These are phyloP conservation scores for Melanotaenia parkinsoni DNA, from an alignment of 2,797 vertebrate genomes.

Conservation along the genomic window DNA sequence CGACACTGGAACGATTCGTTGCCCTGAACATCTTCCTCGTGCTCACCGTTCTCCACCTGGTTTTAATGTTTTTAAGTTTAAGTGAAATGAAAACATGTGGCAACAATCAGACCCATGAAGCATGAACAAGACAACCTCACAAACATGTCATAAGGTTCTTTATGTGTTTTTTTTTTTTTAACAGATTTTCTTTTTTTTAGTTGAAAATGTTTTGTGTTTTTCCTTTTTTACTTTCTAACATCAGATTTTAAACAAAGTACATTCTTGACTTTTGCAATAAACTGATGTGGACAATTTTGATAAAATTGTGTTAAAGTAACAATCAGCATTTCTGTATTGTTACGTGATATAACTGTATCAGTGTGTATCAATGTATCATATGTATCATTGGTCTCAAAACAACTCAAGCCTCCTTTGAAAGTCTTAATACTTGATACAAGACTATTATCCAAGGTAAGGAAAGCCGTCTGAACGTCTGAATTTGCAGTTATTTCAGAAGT, in stretches of 20 bases:
- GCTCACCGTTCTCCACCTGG: not conserved
- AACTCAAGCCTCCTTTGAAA: no score
- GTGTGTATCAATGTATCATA: no score
- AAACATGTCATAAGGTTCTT: not conserved
- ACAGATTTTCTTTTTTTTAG: not conserved
- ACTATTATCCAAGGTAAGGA: no score
- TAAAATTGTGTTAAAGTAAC: no score
- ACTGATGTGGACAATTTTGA: no score
- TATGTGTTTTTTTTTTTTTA: no score
- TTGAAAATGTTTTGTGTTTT: not conserved
- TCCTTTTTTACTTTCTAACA: not conserved
- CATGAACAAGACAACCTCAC: not conserved
- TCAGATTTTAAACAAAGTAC: not conserved
- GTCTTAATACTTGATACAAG: no score
- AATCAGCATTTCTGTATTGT: no score
- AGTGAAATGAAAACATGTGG: not conserved
- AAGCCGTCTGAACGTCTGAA: no score
- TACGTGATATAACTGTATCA: no score
- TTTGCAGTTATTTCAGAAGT: no score
- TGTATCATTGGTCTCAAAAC: no score
- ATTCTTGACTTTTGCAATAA: not conserved
- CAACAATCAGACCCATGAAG: not conserved
- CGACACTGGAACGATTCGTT: constrained; percentile 90
- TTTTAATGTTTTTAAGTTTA: not conserved
- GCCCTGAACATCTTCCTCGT: constrained; percentile 32